phyloP scores from a whole-genome alignment of 2,797 vertebrate genomes.

The Rhabdomys pumilio region DNA sequence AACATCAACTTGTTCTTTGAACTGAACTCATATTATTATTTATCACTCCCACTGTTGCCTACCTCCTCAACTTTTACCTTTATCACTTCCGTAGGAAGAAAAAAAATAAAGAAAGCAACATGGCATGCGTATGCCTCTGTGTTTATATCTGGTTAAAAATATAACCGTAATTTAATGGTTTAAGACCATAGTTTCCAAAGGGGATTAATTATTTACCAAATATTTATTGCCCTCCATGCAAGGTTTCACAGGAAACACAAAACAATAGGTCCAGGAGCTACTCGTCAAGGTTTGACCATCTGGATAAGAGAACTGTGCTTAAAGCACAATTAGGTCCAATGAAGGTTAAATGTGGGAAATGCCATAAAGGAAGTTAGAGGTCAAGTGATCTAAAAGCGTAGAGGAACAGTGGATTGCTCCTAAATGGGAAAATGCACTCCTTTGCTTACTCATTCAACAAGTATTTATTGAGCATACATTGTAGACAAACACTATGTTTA shows the following conservation, averaged over 20 bases:
- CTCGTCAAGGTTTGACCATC: constrained; percentile 56
- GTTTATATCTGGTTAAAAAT: constrained; percentile 27
- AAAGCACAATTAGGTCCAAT: constrained; percentile 69
- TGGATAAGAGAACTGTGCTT: constrained; percentile 66
- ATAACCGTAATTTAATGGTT: constrained; percentile 35
- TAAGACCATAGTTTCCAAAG: constrained; percentile 71
- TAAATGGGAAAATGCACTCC: constrained; percentile 47
- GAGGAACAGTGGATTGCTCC: constrained; percentile 22
- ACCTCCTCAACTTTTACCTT: constrained; percentile 76
- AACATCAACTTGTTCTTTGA: constrained; percentile 73
- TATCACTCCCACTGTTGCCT: constrained; percentile 50
- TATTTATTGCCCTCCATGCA: constrained; percentile 69
- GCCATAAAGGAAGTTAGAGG: constrained; percentile 48
- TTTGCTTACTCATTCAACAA: constrained; percentile 51
- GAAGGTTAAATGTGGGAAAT: constrained; percentile 67
- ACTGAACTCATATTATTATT: constrained; percentile 76
- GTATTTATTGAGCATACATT: constrained; percentile 10
- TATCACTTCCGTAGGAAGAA: constrained; percentile 71
- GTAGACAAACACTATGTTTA: background rate
- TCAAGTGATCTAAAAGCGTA: constrained; percentile 13
- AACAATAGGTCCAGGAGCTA: constrained; percentile 56
- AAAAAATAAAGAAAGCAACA: constrained; percentile 60
- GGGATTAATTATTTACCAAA: constrained; percentile 78
- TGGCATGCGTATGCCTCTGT: constrained; percentile 17
- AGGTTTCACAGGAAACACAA: constrained; percentile 75